Evolutionary conservation across 2,113 vertebrate species (phyloP).

Genomic region (Tretioscincus oriximinensis): DNA sequence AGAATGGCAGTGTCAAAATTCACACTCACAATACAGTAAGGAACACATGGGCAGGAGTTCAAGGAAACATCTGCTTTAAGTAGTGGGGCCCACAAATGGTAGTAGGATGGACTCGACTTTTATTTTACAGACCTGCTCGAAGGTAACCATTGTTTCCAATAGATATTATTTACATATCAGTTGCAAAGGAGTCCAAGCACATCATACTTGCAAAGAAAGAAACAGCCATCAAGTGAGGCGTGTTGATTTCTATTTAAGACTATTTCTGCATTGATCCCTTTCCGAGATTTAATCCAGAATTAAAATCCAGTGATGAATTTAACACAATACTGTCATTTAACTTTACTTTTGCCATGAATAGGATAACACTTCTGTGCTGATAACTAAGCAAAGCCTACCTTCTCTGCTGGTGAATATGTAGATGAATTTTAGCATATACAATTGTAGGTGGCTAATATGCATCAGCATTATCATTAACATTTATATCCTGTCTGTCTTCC

Average conservation of each 20-base stretch:
- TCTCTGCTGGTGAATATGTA: background rate
- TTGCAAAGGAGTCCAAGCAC: background rate
- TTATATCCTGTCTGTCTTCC: too few species aligned
- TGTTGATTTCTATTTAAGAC: background rate
- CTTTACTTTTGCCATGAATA: background rate
- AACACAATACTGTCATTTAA: background rate
- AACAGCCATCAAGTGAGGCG: background rate
- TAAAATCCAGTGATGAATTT: too few species aligned
- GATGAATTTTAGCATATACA: background rate
- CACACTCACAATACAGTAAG: conserved; percentile 3
- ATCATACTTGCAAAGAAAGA: too few species aligned
- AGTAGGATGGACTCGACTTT: background rate
- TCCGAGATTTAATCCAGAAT: too few species aligned
- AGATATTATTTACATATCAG: background rate
- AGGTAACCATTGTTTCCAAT: background rate
- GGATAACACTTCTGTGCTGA: too few species aligned
- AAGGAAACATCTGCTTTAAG: conserved; percentile 16
- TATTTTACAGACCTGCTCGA: background rate
- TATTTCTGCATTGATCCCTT: too few species aligned
- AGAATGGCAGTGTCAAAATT: conserved; percentile 14
- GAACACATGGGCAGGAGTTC: conserved; percentile 13
- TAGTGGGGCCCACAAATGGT: background rate
- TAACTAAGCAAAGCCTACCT: background rate
- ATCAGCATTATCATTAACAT: too few species aligned
- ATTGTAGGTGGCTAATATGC: background rate